phyloP scores from a whole-genome alignment of 2,113 vertebrate genomes.

The Rhodinocichla rosea region DNA sequence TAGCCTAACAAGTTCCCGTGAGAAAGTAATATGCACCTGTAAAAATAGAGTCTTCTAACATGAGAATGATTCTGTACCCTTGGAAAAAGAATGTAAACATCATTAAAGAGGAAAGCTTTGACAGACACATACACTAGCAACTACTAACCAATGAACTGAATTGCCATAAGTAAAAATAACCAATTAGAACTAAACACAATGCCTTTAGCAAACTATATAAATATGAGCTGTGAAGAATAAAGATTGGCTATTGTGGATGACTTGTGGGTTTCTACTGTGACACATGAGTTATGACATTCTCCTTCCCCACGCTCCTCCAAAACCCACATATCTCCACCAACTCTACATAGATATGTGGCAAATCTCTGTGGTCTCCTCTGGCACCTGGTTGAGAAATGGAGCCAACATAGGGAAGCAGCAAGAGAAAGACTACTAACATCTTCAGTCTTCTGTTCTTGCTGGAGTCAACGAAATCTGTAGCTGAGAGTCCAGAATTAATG shows the following conservation, averaged over 20 bases:
- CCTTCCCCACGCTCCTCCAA: background rate
- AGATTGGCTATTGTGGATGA: background rate
- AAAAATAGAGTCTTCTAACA: background rate
- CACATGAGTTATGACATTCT: background rate
- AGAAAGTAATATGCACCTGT: background rate
- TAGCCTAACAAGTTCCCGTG: background rate
- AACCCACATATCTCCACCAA: background rate
- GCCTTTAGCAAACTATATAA: background rate
- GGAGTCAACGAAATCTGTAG: background rate
- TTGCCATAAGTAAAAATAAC: background rate
- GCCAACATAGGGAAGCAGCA: fast-evolving
- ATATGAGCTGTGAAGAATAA: background rate
- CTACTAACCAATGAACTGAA: background rate
- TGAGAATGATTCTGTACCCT: background rate
- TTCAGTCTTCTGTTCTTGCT: background rate
- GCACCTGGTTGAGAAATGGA: background rate
- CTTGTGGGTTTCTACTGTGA: background rate
- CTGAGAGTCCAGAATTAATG: background rate
- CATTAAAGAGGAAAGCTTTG: background rate
- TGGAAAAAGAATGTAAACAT: background rate
- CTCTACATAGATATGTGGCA: fast-evolving
- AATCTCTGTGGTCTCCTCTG: background rate
- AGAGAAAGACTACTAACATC: background rate
- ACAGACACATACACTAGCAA: background rate
- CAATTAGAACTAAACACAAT: background rate